Conservation (phyloP, 2,113 vertebrate genomes). For the Sylvietta virens region DNA sequence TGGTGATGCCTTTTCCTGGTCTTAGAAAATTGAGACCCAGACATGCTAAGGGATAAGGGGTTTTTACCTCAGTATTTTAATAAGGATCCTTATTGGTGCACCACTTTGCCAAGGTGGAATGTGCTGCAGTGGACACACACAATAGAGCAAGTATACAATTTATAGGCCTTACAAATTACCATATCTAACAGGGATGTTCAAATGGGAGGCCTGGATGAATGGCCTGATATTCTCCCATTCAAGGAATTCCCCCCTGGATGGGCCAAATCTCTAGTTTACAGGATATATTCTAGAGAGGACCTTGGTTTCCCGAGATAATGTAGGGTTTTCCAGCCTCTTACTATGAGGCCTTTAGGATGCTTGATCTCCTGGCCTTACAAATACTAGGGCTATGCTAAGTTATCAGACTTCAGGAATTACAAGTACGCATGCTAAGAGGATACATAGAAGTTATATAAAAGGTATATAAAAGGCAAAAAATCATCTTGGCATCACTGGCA, state of each 20-base stretch:
- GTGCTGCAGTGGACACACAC: accelerated
- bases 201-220: neutral
- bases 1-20: neutral
- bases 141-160: accelerated
- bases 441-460: neutral
- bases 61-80: neutral
- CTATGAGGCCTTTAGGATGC: neutral
- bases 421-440: neutral
- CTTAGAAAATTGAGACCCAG: neutral
- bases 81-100: neutral
- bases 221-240: neutral
- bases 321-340: neutral
- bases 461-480: neutral
- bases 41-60: neutral
- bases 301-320: neutral
- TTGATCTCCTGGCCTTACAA: neutral
- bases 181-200: too few relatives aligned
- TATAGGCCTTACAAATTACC: neutral
- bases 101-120: neutral
- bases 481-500: neutral
- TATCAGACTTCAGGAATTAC: neutral
- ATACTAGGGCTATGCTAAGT: neutral
- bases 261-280: neutral
- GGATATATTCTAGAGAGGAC: neutral
- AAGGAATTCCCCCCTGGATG: neutral